Conservation (phyloP, 2,888 invertebrate genomes). For the Orchesellides sinensis region DNA sequence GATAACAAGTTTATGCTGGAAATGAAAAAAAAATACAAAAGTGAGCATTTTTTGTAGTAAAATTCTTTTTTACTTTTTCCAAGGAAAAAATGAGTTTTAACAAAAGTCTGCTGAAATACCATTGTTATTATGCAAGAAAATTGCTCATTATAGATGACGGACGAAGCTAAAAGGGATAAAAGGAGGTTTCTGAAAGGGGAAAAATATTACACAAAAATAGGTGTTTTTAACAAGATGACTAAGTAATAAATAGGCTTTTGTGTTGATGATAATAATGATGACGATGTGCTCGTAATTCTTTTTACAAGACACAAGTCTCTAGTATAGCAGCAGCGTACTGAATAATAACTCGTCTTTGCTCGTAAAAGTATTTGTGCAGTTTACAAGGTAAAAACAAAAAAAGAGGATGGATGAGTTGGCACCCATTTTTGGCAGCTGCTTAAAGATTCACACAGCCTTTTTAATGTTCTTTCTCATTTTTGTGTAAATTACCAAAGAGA, state of each 20-base stretch:
- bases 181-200: background rate
- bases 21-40: background rate
- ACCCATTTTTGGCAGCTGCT: slow-evolving; percentile 41
- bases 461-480: slow-evolving; percentile 30
- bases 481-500: slow-evolving; percentile 43
- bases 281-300: slow-evolving; percentile 9
- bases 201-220: slow-evolving; percentile 28
- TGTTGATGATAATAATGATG: slow-evolving; percentile 23
- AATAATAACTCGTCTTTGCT: background rate
- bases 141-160: slow-evolving; percentile 8
- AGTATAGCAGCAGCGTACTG: background rate
- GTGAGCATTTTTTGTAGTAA: background rate
- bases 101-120: background rate
- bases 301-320: no score
- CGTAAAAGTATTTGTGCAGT: slow-evolving; percentile 6
- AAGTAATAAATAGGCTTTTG: slow-evolving; percentile 29
- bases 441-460: slow-evolving; percentile 23
- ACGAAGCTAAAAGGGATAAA: background rate
- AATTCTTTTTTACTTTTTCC: background rate
- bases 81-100: background rate
- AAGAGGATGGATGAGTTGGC: slow-evolving; percentile 28
- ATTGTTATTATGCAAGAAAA: slow-evolving; percentile 17
- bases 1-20: background rate
- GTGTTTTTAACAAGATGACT: slow-evolving; percentile 27
- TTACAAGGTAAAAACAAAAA: slow-evolving; percentile 9